Conservation (phyloP, 2,797 vertebrate species). For the Allobates femoralis region DNA sequence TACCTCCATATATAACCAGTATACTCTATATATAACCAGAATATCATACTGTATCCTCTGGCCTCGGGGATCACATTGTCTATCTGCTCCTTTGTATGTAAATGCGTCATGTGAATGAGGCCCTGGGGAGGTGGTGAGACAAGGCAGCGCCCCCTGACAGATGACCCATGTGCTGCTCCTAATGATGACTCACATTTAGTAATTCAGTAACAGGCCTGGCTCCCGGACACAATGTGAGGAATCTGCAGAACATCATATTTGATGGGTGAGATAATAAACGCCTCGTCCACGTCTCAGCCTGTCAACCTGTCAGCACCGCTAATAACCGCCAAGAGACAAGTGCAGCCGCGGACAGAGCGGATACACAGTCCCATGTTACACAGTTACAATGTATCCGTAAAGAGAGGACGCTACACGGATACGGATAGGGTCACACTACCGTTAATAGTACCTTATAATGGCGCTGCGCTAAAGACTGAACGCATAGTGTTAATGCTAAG, state of each 20-base stretch:
- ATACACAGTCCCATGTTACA: no score
- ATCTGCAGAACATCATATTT: conserved; percentile 87
- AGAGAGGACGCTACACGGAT: no score
- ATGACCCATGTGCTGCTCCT: conserved; percentile 9
- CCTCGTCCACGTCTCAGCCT: conserved; percentile 81
- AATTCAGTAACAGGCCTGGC: conserved; percentile 62
- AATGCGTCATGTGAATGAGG: background rate
- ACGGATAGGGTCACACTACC: no score
- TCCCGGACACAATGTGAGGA: conserved; percentile 86
- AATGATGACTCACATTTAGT: conserved; percentile 57
- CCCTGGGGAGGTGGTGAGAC: background rate
- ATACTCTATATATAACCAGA: no score
- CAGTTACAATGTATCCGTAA: no score
- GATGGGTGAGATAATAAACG: conserved; percentile 87
- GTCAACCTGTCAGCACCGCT: conserved; percentile 80
- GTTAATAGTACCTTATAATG: no score
- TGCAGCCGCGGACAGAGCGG: no score
- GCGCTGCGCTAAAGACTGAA: no score
- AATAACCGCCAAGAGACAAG: conserved; percentile 78
- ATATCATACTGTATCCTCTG: no score
- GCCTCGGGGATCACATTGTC: no score
- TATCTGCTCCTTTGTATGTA: background rate
- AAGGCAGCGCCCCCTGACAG: background rate
- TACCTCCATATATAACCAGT: no score
- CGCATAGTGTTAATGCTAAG: no score